A percentile compares a stretch with the other conserved stretches of the same genome.
phyloP scores from a whole-genome alignment of 2,797 vertebrate genomes.

The Ctenopoma kingsleyae region DNA sequence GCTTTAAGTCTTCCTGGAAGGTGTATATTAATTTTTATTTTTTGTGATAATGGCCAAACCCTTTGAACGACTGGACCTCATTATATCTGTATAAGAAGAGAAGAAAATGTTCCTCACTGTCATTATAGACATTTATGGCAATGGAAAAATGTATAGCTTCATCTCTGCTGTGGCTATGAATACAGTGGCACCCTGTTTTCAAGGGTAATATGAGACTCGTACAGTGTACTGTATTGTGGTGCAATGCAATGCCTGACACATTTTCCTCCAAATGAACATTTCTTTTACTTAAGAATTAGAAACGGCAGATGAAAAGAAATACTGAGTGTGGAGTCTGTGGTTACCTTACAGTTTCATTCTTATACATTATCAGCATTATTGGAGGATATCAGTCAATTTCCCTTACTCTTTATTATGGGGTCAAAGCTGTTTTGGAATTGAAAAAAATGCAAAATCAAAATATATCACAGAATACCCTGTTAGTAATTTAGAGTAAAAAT shows the following conservation, averaged over 20 bases:
- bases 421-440: not conserved
- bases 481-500: not conserved
- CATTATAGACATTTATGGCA: constrained; percentile 39
- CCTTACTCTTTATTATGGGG: not conserved
- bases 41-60: constrained; percentile 26
- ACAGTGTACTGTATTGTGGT: not conserved
- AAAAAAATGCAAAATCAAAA: not conserved
- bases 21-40: constrained; percentile 25
- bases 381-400: not conserved
- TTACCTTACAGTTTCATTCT: not conserved
- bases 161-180: constrained; percentile 4
- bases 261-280: constrained; percentile 3
- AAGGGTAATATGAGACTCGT: constrained; percentile 56
- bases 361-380: not conserved
- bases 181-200: constrained; percentile 33
- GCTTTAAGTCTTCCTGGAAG: constrained; percentile 10
- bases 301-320: not conserved
- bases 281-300: not conserved
- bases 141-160: constrained; percentile 35
- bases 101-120: constrained; percentile 46
- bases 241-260: constrained; percentile 8
- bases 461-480: not conserved
- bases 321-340: not conserved
- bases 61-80: constrained; percentile 36
- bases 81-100: constrained; percentile 42